Evolutionary conservation across 2,113 vertebrate genomes (phyloP), one percentile per base, ranked within the genome.

Genomic region (Cryptomyrus ogoouensis): DNA sequence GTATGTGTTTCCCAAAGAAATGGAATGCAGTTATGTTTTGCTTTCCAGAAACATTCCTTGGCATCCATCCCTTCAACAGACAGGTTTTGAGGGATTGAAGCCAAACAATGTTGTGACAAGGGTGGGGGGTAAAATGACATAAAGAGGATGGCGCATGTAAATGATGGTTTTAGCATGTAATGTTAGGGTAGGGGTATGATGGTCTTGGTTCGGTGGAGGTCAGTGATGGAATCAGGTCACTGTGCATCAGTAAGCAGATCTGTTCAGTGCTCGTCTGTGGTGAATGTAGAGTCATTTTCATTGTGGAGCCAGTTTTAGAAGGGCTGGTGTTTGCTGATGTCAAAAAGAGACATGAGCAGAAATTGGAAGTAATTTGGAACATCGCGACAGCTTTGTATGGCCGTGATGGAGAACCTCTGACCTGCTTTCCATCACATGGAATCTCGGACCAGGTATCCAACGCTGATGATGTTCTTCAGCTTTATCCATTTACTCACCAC

Each of bases 11-110:
- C 35, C 17, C 24, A 13, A 74, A 58, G 70, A 49, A 42, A 10
- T 47, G 17, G 46, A 49, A 87, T 6, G 47, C 49, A 52, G 24
- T 87, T 87, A 52, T 86, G 44, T 31, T 62, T 88, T 88, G 58
- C 88, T 74, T 31, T 70, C 35, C 58, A 44, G 56, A 88, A 88
- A 19, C 47, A 58, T 88, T 88, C 50, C 86, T 58, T 88, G 86
- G 86, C 62, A 24, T 49, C 19, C 44, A 6, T 5, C 58, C 15
- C n/a, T 62, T 47, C 44, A 7, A 47, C 24, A 31, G 88, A 77
- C 62, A 74, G 24, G 47, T 50, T 12, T 49, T 49, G 2, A 49
- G 47, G 47, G 47, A n/a, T 7, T 44, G 56, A 49, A 3, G 24
- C 46, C 83, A 85, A 83, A 44, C 31, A 42, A 35, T 0, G 15